These are phyloP conservation scores for honey bee (Apis mellifera) DNA, from an alignment of 1,140 invertebrate genomes.

Conservation along the genomic window DNA sequence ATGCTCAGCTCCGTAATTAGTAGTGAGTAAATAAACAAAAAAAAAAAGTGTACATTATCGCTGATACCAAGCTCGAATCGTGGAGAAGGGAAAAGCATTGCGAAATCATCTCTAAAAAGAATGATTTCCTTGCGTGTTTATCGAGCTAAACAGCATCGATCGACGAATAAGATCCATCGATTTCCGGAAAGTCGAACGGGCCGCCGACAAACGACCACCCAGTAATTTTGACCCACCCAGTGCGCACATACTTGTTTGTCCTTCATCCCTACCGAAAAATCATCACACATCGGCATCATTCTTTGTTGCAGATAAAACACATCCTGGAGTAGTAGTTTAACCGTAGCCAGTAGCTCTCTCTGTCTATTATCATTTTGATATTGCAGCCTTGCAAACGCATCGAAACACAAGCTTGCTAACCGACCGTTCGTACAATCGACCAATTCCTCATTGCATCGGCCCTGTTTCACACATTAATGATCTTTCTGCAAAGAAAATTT, in stretches of 20 bases:
- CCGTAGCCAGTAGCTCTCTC: constrained; percentile 58
- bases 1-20: constrained; percentile 65
- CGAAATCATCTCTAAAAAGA: constrained; percentile 2
- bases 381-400: constrained; percentile 54
- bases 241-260: neutral
- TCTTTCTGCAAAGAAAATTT: neutral
- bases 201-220: constrained; percentile 22
- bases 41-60: constrained; percentile 35
- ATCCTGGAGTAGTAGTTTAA: constrained; percentile 75
- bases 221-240: constrained; percentile 34
- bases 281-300: constrained; percentile 59
- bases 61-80: constrained; percentile 32
- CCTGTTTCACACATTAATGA: too few relatives aligned
- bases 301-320: constrained; percentile 73
- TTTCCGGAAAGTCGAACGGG: constrained; percentile 9
- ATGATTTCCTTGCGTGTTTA: neutral
- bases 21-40: constrained; percentile 69
- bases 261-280: constrained; percentile 25
- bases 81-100: constrained; percentile 15
- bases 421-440: neutral
- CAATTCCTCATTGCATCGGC: neutral
- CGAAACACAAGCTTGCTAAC: neutral
- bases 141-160: constrained; percentile 9
- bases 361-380: constrained; percentile 67
- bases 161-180: constrained; percentile 15